Percentiles rank a stretch among this genome's conserved stretches.
Evolutionary conservation across 2,113 vertebrate genomes (phyloP).

Genomic region (Cyphomyrus discorhynchus): DNA sequence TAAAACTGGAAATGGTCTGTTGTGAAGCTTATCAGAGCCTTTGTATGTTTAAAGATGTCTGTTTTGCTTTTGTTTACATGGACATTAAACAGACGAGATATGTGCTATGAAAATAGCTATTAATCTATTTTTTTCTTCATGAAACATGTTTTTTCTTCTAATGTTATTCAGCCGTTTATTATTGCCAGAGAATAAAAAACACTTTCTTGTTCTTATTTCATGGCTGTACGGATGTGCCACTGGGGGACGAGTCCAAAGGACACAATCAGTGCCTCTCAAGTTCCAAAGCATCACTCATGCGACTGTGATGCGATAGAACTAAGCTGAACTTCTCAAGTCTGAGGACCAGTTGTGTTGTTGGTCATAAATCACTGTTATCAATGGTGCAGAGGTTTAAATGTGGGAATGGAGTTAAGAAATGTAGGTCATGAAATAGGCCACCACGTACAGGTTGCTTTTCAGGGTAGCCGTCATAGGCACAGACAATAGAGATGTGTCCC

Average conservation of each 20-base stretch:
- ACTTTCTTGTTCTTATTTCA: not conserved
- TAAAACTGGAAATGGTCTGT: not conserved
- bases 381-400: slow-evolving; percentile 1
- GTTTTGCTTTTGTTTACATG: not conserved
- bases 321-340: slow-evolving; percentile 2
- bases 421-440: slow-evolving; percentile 25
- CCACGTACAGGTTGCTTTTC: not conserved
- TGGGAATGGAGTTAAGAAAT: slow-evolving; percentile 15
- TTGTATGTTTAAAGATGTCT: not conserved
- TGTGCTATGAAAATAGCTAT: not conserved
- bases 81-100: not conserved
- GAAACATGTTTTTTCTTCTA: not conserved
- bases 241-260: not conserved
- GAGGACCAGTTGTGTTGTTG: slow-evolving; percentile 3
- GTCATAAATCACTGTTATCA: slow-evolving; percentile 23
- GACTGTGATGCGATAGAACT: not conserved
- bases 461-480: slow-evolving; percentile 4
- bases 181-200: not conserved
- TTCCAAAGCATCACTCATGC: not conserved
- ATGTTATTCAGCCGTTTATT: not conserved
- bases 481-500: slow-evolving; percentile 13
- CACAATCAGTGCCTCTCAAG: not conserved
- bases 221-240: not conserved
- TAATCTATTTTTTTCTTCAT: not conserved
- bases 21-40: not conserved